A percentile compares a stretch with the other conserved stretches of the same genome.
Conservation (phyloP, 2,888 invertebrate species). For the Ophonus ardosiacus region DNA sequence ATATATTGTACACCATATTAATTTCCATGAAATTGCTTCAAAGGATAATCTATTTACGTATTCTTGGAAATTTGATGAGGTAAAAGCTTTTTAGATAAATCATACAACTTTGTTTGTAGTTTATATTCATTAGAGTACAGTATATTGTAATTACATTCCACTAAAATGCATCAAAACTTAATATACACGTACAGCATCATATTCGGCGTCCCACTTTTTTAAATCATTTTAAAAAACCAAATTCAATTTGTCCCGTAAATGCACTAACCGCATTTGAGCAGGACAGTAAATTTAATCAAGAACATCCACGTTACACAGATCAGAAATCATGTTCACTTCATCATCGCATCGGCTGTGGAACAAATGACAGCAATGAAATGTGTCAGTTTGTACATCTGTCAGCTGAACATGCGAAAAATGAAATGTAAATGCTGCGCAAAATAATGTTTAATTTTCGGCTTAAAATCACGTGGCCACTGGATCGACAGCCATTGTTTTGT, state of each 20-base stretch:
- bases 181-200: no score
- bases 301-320: slow-evolving; percentile 14
- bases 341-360: background rate
- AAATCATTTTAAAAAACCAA: background rate
- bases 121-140: no score
- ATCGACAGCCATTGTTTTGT: slow-evolving; percentile 14
- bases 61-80: no score
- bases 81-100: no score
- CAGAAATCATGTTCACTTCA: slow-evolving; percentile 28
- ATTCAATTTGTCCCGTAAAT: slow-evolving; percentile 4
- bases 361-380: slow-evolving; percentile 15
- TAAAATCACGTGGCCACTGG: background rate
- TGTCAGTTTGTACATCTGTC: slow-evolving; percentile 45
- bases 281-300: slow-evolving; percentile 30
- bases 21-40: no score
- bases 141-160: no score
- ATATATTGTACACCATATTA: no score
- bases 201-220: no score
- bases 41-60: no score
- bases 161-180: no score
- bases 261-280: slow-evolving; percentile 17
- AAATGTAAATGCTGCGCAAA: slow-evolving; percentile 25
- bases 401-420: slow-evolving; percentile 34
- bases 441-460: slow-evolving; percentile 27
- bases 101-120: no score